Evolutionary conservation across 2,113 vertebrate species (phyloP), one percentile per base, ranked within the genome.

Genomic region (Ranitomeya imitator): DNA sequence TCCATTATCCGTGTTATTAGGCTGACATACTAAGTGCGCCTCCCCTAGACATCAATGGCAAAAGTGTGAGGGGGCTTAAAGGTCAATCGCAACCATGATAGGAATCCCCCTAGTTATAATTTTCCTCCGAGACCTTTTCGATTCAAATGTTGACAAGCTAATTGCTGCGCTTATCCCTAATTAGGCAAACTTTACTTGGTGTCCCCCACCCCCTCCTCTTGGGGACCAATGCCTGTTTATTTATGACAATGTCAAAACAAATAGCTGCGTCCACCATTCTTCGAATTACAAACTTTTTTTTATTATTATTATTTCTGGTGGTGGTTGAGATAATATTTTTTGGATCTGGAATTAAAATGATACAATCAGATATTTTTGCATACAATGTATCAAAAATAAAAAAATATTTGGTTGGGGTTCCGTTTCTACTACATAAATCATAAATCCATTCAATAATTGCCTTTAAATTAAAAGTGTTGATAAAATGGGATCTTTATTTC

Each of bases 101-200:
- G 93, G 93, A 94, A 96, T 96, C 93, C 93, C 37, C 93, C 93
- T 91, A 90, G 94, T 94, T 93, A 93, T 92, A 90, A 87, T 89
- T 91, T 92, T 93, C 91, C 90, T 91, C 89, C 52, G 79, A 93
- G 95, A 93, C 94, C 94, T 95, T 91, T 55, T 90, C 91, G 93
- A 96, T 95, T 96, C 94, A 95, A 96, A 96, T 93, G 94, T 92
- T 97, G 97, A 97, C 97, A 98, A 94, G 94, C 96, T 99, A 97
- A 99, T 98, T 96, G 95, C 94, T 95, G 93, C 94, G 87, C 79
- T 92, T 91, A 93, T 87, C 91, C 89, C 88, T 94, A 94, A 94
- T 95, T 94, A 95, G 82, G 87, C 60, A 57, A 93, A 90, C 85
- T 83, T 85, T 90, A 92, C 71, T 51, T 55, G 79, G 57, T 73